phyloP scores from a whole-genome alignment of 2,113 vertebrate genomes.

The Prietella phreatophila region DNA sequence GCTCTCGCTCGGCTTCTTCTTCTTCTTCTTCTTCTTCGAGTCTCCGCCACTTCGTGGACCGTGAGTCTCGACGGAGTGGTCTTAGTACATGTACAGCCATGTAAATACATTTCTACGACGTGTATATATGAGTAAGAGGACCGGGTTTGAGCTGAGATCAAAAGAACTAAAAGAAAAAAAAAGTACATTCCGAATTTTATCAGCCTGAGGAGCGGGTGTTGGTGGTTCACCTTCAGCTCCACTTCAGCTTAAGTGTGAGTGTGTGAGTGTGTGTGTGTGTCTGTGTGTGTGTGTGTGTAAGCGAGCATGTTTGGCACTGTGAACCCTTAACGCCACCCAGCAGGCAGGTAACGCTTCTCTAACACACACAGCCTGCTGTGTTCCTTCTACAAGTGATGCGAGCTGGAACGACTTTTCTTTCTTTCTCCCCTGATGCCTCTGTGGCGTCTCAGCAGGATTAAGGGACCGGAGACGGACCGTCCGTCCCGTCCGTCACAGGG shows the following conservation, averaged over 20 bases:
- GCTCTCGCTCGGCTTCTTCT: constrained; percentile 47
- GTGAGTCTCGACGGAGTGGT: constrained; percentile 54
- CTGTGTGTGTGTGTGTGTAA: neutral
- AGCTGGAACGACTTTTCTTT: neutral
- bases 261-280: constrained; percentile 3
- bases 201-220: constrained; percentile 39
- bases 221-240: constrained; percentile 12
- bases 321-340: constrained; percentile 38
- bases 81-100: constrained; percentile 75
- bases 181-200: constrained; percentile 36
- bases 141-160: constrained; percentile 64
- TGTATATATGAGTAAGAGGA: constrained; percentile 74
- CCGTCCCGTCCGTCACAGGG: neutral
- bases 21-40: constrained; percentile 20
- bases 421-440: neutral
- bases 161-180: constrained; percentile 3
- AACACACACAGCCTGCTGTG: constrained; percentile 24
- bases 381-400: neutral
- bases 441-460: neutral
- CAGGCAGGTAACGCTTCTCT: constrained; percentile 21
- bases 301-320: constrained; percentile 47
- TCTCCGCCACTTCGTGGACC: constrained; percentile 5
- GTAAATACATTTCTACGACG: constrained; percentile 79
- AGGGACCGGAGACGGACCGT: neutral
- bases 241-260: neutral